Base-by-base conservation (phyloP, 2,888 invertebrate genomes). In the Rotaria macrura region DNA sequence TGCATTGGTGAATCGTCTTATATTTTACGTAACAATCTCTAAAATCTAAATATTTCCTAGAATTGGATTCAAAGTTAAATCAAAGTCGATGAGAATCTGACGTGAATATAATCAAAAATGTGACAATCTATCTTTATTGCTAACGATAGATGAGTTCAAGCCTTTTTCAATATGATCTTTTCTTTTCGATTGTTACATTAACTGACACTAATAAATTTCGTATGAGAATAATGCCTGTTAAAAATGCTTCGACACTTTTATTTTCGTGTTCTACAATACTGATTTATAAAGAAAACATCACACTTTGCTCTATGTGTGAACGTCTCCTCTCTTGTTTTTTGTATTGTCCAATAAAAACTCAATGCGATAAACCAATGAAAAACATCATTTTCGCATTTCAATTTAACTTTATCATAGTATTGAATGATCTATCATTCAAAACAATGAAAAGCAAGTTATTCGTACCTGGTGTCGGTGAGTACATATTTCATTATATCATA, bases 401-500 rank as follows among this genome's bases (percentile, higher is more conserved):
- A 65, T 4, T 4, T 34, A 34, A 49, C 3, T 49, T 17, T n/a
- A n/a, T n/a, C 65, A 17, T 6, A 65, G 12, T 20, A 2, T 17
- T 65, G 7, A 34, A 65, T 65, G 65, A 17, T 34, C n/a, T n/a
- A 65, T 65, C 34, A 65, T 65, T 34, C 65, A 34, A 84, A 43
- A 84, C 74, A 38, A 84, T 74, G 38, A 86, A 86, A 86, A 86
- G 85, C n/a, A 86, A 86, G 49, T 29, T 86, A 43, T 86, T 85
- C 83, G 86, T 86, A 34, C 86, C 86, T n/a, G 86, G 86, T 25
- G 34, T 86, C 20, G 86, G 86, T 86, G 47, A 84, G 86, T 65
- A 57, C 6, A 20, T 65, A 38, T 55, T 1, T 25, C 29, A 29
- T 47, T 40, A 17, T 12, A 40, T 34, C 1, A 84, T 49, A 9